phyloP scores from a whole-genome alignment of 2,888 invertebrate species.

The Protonemura montana region DNA sequence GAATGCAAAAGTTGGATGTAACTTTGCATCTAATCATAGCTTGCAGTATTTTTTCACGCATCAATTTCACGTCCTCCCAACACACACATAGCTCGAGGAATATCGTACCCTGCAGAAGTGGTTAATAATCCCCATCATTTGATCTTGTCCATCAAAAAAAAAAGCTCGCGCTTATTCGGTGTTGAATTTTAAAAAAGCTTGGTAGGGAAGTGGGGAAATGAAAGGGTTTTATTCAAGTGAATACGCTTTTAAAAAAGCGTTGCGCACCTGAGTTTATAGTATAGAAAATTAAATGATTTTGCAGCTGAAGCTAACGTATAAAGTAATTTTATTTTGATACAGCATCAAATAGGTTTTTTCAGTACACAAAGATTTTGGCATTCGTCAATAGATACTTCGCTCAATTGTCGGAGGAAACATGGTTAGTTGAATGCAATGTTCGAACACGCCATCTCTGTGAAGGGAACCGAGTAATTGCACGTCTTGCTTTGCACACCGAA shows the following conservation, averaged over 20 bases:
- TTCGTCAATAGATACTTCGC: neutral
- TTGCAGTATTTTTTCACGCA: conserved; percentile 16
- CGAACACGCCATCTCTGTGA: neutral
- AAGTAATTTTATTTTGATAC: neutral
- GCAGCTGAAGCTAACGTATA: neutral
- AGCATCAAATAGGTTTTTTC: neutral
- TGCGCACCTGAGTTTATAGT: neutral
- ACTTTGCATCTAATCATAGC: neutral
- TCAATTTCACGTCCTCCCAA: conserved; percentile 1
- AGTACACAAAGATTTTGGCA: neutral
- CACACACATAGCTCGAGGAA: neutral
- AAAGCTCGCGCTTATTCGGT: neutral
- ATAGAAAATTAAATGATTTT: neutral
- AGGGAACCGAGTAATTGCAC: no score
- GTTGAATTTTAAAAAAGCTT: neutral
- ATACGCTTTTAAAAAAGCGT: neutral
- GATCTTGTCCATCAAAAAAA: conserved; percentile 35
- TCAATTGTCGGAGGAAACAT: neutral
- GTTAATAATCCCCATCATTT: conserved; percentile 35
- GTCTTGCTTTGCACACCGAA: no score
- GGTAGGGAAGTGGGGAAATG: neutral
- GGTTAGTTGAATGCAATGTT: neutral
- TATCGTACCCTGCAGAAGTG: neutral
- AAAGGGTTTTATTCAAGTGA: neutral
- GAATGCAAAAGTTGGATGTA: neutral